Conservation (phyloP, 2,888 invertebrate species). For the Siphlonurus alternatus region DNA sequence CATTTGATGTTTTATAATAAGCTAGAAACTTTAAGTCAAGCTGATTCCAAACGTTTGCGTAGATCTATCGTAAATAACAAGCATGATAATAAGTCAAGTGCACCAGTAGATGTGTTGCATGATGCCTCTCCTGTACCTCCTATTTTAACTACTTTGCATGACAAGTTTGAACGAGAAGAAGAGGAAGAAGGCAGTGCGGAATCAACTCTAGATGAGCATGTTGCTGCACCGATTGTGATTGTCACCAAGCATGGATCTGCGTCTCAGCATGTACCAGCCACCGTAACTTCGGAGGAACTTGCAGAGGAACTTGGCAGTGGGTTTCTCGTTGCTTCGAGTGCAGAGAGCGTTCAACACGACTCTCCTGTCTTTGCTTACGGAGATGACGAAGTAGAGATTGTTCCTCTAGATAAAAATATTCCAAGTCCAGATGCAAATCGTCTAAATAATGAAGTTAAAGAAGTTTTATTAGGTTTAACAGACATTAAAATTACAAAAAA, state of each 20-base stretch:
- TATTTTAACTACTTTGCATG: background rate
- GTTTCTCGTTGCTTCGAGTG: conserved; percentile 12
- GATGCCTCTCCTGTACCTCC: background rate
- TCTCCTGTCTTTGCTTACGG: conserved; percentile 23
- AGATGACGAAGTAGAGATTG: conserved; percentile 30
- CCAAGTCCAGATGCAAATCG: conserved; percentile 16
- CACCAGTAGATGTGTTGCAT: background rate
- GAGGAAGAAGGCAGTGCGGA: background rate
- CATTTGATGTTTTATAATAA: background rate
- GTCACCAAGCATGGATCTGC: conserved; percentile 13
- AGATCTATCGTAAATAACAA: conserved; percentile 42
- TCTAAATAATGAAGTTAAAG: conserved; percentile 14
- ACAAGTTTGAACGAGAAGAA: background rate
- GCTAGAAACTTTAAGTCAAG: background rate
- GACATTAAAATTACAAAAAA: too few species aligned
- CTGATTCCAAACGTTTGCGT: conserved; percentile 40
- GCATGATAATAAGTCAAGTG: conserved; percentile 30
- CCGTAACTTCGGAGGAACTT: conserved; percentile 5
- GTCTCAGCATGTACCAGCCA: conserved; percentile 9
- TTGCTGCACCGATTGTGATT: background rate
- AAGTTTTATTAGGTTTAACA: too few species aligned
- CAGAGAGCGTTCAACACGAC: conserved; percentile 19
- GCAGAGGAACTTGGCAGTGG: conserved; percentile 10
- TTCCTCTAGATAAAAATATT: conserved; percentile 22
- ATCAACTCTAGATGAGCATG: conserved; percentile 7